phyloP scores from a whole-genome alignment of 2,113 vertebrate genomes.

The Pedionomus torquatus region DNA sequence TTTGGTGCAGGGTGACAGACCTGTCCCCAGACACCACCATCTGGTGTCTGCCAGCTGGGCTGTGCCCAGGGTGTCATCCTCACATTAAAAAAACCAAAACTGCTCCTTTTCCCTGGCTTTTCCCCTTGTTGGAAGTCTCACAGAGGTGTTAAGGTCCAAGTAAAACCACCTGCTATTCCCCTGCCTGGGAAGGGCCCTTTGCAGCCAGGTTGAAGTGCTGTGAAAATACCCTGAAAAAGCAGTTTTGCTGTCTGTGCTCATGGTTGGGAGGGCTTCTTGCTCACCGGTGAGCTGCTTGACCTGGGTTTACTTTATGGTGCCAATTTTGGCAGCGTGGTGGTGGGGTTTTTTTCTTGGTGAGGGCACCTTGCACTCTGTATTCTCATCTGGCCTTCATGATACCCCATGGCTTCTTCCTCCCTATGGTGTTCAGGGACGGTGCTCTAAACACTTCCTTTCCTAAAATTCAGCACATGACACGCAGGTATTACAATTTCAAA shows the following conservation, averaged over 20 bases:
- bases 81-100: neutral
- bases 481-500: fast-evolving
- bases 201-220: neutral
- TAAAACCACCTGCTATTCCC: neutral
- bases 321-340: too few relatives aligned
- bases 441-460: fast-evolving
- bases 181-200: neutral
- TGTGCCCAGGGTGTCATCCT: neutral
- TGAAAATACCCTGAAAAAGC: neutral
- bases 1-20: neutral
- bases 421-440: fast-evolving
- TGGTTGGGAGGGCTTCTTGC: neutral
- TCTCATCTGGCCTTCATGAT: neutral
- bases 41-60: neutral
- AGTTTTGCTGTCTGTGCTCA: fast-evolving
- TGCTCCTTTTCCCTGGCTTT: neutral
- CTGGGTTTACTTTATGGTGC: neutral
- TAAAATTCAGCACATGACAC: fast-evolving
- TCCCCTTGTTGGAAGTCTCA: neutral
- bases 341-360: neutral
- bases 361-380: neutral
- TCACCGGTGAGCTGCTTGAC: neutral
- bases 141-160: neutral
- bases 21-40: neutral
- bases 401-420: neutral